These are phyloP conservation scores for Saguinus imperator DNA, from an alignment of 2,113 vertebrate genomes.

Conservation along the genomic window DNA sequence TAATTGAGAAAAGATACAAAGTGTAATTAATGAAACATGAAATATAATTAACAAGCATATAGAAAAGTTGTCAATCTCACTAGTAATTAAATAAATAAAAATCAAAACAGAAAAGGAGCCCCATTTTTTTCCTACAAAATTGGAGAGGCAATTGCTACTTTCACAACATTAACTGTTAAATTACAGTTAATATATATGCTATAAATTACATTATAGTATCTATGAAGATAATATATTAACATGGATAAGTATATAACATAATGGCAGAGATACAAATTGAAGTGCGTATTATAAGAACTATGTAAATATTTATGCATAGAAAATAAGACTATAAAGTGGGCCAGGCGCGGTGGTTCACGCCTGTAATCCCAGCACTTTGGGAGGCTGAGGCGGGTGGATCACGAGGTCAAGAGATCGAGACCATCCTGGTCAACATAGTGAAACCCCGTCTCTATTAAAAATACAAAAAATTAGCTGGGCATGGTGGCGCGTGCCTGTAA, in stretches of 20 bases:
- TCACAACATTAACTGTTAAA: neutral
- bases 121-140: neutral
- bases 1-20: neutral
- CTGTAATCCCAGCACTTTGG: too few species aligned
- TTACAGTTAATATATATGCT: too few species aligned
- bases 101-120: neutral
- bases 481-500: too few species aligned
- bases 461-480: too few species aligned
- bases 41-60: neutral
- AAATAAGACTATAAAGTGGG: neutral
- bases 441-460: too few species aligned
- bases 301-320: neutral
- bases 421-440: too few species aligned
- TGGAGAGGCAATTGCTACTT: neutral
- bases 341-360: too few species aligned
- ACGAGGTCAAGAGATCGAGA: too few species aligned
- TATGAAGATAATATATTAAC: neutral
- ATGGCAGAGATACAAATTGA: neutral
- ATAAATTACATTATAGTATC: neutral
- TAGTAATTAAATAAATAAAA: conserved; percentile 39
- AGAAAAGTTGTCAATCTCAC: neutral
- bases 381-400: too few species aligned
- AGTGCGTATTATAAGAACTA: neutral
- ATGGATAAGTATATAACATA: neutral
- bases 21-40: neutral